phyloP scores from a whole-genome alignment of 2,113 vertebrate species.

The Stictonetta naevosa region DNA sequence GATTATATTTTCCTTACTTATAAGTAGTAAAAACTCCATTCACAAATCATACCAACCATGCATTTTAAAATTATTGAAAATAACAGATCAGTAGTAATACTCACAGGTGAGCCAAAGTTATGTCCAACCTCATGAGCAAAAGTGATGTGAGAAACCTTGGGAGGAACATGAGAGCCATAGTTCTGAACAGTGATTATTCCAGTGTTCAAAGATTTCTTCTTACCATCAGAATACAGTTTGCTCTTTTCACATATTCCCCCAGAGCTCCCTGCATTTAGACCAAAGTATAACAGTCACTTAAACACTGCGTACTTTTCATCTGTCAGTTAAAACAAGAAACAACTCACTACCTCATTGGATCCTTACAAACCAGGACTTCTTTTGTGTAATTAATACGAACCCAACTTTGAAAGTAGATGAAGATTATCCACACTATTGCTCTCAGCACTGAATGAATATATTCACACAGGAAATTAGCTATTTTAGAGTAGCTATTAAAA shows the following conservation, averaged over 20 bases:
- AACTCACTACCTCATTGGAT: background rate
- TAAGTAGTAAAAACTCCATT: background rate
- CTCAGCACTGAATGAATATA: background rate
- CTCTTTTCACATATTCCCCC: slow-evolving; percentile 97
- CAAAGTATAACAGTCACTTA: background rate
- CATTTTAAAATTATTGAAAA: background rate
- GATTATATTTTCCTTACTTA: background rate
- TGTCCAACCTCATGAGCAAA: slow-evolving; percentile 98
- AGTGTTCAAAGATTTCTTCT: slow-evolving; percentile 96
- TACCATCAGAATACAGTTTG: slow-evolving; percentile 93
- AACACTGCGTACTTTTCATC: background rate
- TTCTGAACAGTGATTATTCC: slow-evolving; percentile 99
- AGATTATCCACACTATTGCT: background rate
- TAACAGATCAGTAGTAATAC: slow-evolving; percentile 51
- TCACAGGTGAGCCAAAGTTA: slow-evolving; percentile 98
- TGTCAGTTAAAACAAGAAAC: background rate
- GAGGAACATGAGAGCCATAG: slow-evolving; percentile 96
- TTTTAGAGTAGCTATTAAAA: background rate
- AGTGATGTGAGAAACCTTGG: slow-evolving; percentile 98
- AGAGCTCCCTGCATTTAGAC: slow-evolving; percentile 86
- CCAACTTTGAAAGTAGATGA: background rate
- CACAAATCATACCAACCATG: fast-evolving
- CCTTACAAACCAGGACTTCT: background rate
- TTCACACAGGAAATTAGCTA: background rate
- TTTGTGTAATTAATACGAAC: background rate